Evolutionary conservation across 2,888 invertebrate species (phyloP), one percentile per base, ranked within the genome.

Genomic region (Trichopria drosophilae): DNA sequence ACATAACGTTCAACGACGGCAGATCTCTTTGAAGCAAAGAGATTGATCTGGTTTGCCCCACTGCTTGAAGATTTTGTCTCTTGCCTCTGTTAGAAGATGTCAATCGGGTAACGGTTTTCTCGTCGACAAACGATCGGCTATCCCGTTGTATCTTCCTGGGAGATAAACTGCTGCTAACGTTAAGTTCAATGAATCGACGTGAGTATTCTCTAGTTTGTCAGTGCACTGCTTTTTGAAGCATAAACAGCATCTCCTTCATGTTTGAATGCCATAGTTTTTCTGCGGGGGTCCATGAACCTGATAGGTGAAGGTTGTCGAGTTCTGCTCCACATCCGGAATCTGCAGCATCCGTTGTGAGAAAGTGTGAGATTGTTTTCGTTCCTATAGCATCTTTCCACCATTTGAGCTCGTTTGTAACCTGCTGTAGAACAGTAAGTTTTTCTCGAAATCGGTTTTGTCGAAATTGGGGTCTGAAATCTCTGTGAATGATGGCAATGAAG

Each of bases 81-180:
- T 49, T 4, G 45, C 53, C 13, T 22, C n/a, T 5, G 48, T 39
- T 3, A 49, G 24, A 1, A 54, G 39, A 12, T 59, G 54, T 48
- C 48, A 56, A 15, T 57, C 53, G n/a, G 56, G 50, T 0, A 45
- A 43, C 5, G 20, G 3, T 4, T 16, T 50, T 6, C 23, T n/a
- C 37, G 52, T 26, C 3, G 65, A 66, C 4, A 66, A 53, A 6
- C 57, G 43, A 35, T 65, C 64, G 3, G 67, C 63, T 16, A 63
- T 61, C 6, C 59, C 58, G 43, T 68, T 67, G 66, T 60, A 63
- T 9, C 48, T 39, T 5, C 63, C 64, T 12, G 66, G 63, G 4
- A 65, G 53, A 37, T 61, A 59, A 9, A 26, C 42, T 15, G 59
- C 58, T 31, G 58, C 47, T 3, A 67, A 32, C 4, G 39, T 46